These are phyloP conservation scores for Meloidogyne hapla DNA, from an alignment of 1,140 invertebrate genomes.

Conservation along the genomic window DNA sequence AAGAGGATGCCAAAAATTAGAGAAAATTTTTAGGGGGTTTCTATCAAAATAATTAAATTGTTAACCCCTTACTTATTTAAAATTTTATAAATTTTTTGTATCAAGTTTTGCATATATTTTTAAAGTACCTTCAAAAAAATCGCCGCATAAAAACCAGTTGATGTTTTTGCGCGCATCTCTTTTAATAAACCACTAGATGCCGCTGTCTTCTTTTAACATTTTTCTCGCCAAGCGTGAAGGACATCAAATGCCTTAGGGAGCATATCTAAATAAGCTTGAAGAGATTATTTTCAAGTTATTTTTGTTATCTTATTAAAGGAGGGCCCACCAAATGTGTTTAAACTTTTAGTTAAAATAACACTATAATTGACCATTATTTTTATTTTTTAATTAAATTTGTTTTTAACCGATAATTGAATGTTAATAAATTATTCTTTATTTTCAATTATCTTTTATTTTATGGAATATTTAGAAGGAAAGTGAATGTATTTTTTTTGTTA, in stretches of 20 bases:
- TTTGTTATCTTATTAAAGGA: background rate
- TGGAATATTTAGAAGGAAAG: no score
- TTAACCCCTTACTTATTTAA: background rate
- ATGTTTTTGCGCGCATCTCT: background rate
- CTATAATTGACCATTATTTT: no score
- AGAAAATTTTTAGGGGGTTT: background rate
- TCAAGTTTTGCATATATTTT: slow-evolving; percentile 6
- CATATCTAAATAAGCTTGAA: background rate
- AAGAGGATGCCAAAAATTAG: background rate
- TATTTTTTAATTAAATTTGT: no score
- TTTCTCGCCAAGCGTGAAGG: background rate
- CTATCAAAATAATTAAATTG: background rate
- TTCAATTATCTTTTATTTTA: no score
- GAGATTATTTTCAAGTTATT: background rate
- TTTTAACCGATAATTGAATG: no score
- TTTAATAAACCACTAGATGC: background rate
- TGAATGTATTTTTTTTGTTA: background rate
- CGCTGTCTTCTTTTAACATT: background rate
- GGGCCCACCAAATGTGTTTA: background rate
- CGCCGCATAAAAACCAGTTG: background rate
- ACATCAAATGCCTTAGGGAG: slow-evolving; percentile 2
- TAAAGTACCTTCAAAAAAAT: background rate
- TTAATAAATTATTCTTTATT: background rate
- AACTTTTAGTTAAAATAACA: no score
- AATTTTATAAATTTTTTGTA: background rate